These are phyloP conservation scores for Dermochelys coriacea DNA, from an alignment of 2,797 vertebrate species.

Conservation along the genomic window DNA sequence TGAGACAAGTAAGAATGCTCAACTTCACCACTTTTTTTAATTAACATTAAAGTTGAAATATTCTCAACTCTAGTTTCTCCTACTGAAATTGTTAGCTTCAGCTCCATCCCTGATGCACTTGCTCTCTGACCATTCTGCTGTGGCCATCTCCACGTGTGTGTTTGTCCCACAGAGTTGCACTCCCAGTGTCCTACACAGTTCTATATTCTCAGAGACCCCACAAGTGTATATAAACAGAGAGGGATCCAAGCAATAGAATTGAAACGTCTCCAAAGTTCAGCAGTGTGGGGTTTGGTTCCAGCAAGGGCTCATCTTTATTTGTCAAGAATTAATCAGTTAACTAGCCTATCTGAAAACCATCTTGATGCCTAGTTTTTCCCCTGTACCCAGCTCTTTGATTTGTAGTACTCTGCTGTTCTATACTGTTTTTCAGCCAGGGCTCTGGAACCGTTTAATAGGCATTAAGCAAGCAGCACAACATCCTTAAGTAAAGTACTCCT, in stretches of 20 bases:
- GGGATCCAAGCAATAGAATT: not conserved
- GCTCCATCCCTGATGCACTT: not conserved
- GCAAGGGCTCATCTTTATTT: not conserved
- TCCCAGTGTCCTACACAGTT: not conserved
- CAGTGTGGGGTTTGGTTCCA: not conserved
- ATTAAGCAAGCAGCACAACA: not conserved
- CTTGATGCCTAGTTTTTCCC: not conserved
- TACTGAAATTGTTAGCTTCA: not conserved
- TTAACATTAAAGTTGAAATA: not conserved
- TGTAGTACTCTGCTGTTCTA: not conserved
- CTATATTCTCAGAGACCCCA: not conserved
- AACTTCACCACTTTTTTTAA: not conserved
- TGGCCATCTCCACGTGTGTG: rapidly evolving
- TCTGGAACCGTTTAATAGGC: not conserved
- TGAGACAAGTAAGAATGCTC: not conserved
- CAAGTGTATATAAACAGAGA: not conserved
- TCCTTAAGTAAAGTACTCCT: not conserved
- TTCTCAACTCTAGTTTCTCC: not conserved
- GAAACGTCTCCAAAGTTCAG: not conserved
- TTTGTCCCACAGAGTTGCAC: not conserved
- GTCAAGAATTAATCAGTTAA: not conserved
- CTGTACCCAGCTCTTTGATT: not conserved
- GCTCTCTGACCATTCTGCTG: not conserved
- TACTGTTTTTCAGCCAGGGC: not conserved
- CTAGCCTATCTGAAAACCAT: not conserved